phyloP scores from a whole-genome alignment of 2,797 vertebrate species.

The Lagocephalus sceleratus region DNA sequence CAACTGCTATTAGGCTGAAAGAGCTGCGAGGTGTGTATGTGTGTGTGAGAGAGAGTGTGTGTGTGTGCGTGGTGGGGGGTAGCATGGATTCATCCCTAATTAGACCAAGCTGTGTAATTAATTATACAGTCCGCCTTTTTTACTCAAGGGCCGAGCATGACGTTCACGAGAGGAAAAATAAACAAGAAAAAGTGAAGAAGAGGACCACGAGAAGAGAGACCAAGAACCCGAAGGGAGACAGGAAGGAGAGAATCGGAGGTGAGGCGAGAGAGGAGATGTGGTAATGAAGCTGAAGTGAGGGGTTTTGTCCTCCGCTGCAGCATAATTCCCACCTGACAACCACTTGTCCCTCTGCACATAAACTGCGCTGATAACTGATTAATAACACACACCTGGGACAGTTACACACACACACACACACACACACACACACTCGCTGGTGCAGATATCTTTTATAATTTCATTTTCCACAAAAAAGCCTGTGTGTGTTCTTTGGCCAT shows the following conservation, averaged over 20 bases:
- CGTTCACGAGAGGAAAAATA: slow-evolving; percentile 83
- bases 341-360: slow-evolving; percentile 99
- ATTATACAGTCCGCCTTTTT: slow-evolving; percentile 99
- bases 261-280: slow-evolving; percentile 44
- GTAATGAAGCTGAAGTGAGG: slow-evolving; percentile 82
- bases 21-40: slow-evolving; percentile 43
- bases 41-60: slow-evolving; percentile 16
- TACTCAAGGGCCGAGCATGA: slow-evolving; percentile 50
- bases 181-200: slow-evolving; percentile 69
- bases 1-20: slow-evolving; percentile 89
- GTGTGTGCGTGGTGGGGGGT: slow-evolving; percentile 89
- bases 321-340: slow-evolving; percentile 99
- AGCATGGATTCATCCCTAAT: slow-evolving; percentile 99
- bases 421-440: slow-evolving; percentile 81
- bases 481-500: too few relatives aligned
- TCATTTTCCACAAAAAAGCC: too few relatives aligned
- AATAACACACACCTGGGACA: slow-evolving; percentile 99
- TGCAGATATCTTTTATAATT: slow-evolving; percentile 26
- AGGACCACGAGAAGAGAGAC: slow-evolving; percentile 4
- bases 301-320: slow-evolving; percentile 98
- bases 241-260: slow-evolving; percentile 7
- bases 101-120: slow-evolving; percentile 99
- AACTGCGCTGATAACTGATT: slow-evolving; percentile 98
- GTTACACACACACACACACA: slow-evolving; percentile 75
- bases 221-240: neutral